phyloP scores from a whole-genome alignment of 2,113 vertebrate species.

The Galemys pyrenaicus region DNA sequence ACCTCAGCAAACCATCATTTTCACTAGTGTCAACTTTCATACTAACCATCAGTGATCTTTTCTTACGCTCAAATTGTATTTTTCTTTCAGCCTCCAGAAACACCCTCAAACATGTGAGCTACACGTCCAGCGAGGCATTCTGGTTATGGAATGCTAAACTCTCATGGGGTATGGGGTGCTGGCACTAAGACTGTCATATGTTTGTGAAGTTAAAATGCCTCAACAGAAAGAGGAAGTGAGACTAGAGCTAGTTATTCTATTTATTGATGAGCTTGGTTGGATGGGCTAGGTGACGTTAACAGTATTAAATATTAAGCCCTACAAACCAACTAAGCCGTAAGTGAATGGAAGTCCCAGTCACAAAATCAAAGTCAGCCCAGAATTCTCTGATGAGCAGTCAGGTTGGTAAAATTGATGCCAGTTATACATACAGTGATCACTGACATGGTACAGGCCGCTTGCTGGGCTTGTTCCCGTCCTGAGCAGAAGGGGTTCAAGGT shows the following conservation, averaged over 20 bases:
- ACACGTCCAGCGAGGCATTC: background rate
- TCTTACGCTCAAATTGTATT: background rate
- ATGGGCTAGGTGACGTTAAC: constrained; percentile 25
- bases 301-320: constrained; percentile 71
- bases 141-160: constrained; percentile 11
- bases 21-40: background rate
- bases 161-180: background rate
- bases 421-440: background rate
- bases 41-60: background rate
- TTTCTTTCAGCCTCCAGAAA: constrained; percentile 39
- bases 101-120: background rate
- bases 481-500: rapidly evolving
- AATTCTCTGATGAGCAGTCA: background rate
- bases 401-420: background rate
- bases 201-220: constrained; percentile 28
- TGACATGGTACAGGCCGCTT: background rate
- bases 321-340: background rate
- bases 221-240: constrained; percentile 1
- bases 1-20: background rate
- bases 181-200: background rate
- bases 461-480: background rate
- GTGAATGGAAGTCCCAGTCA: background rate
- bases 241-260: background rate
- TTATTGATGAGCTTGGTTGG: constrained; percentile 41
- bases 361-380: constrained; percentile 7